Percentiles rank a stretch among this genome's conserved stretches.
Evolutionary conservation across 2,797 vertebrate genomes (phyloP).

Genomic region (Anabacerthia variegaticeps): DNA sequence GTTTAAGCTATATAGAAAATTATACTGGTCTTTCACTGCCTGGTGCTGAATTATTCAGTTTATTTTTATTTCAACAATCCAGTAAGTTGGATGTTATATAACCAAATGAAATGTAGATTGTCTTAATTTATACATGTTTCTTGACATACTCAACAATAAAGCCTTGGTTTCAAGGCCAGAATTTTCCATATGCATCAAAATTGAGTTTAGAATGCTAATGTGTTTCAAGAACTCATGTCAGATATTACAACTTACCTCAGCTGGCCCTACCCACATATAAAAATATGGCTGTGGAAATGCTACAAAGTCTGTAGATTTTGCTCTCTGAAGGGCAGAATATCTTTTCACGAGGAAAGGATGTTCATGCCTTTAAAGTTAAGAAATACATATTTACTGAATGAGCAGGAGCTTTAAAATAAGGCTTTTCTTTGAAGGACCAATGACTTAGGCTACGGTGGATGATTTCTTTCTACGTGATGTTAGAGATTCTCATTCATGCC

Average conservation of each 20-base stretch:
- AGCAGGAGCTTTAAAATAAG: neutral
- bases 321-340: neutral
- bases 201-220: neutral
- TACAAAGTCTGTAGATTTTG: neutral
- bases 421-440: neutral
- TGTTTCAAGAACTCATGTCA: neutral
- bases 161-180: neutral
- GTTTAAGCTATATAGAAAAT: neutral
- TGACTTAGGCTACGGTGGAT: neutral
- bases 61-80: neutral
- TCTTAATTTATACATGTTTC: neutral
- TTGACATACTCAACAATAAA: neutral
- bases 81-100: neutral
- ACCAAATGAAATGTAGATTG: neutral
- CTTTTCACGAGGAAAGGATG: neutral
- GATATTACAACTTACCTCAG: neutral
- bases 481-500: neutral
- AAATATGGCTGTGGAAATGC: neutral
- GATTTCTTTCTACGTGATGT: neutral
- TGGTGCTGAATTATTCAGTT: neutral
- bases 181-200: neutral
- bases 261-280: neutral
- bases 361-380: neutral
- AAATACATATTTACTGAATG: neutral
- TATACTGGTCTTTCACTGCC: neutral